These are phyloP conservation scores for Syngnathus acus DNA, from an alignment of 2,797 vertebrate species.

Conservation along the genomic window DNA sequence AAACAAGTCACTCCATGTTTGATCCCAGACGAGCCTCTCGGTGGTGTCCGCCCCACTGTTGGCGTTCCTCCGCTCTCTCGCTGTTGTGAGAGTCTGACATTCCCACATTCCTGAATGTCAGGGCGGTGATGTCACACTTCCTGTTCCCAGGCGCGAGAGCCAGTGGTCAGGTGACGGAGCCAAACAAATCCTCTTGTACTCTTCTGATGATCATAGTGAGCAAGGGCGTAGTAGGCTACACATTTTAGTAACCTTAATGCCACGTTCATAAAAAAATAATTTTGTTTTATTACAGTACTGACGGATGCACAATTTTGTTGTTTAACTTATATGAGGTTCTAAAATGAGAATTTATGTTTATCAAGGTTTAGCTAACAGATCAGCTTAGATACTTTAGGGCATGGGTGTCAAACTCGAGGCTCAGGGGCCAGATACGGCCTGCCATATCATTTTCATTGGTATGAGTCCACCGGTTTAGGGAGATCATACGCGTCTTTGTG, in stretches of 20 bases:
- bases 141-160: constrained; percentile 56
- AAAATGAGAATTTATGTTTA: constrained; percentile 29
- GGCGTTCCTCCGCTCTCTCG: constrained; percentile 18
- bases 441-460: too few relatives aligned
- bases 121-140: constrained; percentile 68
- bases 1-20: background rate
- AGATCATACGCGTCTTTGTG: constrained; percentile 50
- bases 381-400: constrained; percentile 21
- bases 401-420: constrained; percentile 4
- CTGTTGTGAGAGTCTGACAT: constrained; percentile 50
- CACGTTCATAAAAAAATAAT: background rate
- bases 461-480: constrained; percentile 45
- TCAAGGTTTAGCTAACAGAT: constrained; percentile 32
- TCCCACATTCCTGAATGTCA: constrained; percentile 70
- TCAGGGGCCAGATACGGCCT: too few relatives aligned
- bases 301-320: too few relatives aligned
- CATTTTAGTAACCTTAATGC: background rate
- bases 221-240: background rate
- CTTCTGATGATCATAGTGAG: background rate
- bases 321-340: background rate
- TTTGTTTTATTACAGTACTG: too few relatives aligned
- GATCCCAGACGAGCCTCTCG: background rate
- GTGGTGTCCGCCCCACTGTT: constrained; percentile 16
- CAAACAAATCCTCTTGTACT: constrained; percentile 22
- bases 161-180: constrained; percentile 58